Evolutionary conservation across 2,888 invertebrate genomes (phyloP).

Genomic region (Hypercompe scribonia): DNA sequence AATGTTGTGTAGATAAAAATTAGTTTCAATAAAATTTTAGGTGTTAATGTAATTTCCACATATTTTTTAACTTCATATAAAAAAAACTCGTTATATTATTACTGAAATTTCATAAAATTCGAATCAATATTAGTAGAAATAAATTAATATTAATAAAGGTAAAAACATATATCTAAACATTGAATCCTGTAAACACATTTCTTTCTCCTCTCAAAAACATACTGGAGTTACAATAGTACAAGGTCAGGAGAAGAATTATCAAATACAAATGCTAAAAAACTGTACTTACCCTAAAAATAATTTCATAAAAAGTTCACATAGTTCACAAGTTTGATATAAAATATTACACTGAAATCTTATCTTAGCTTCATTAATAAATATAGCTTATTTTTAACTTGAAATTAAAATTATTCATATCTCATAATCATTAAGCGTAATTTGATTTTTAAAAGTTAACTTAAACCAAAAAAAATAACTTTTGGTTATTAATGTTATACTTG

Average conservation of each 20-base stretch:
- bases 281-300: background rate
- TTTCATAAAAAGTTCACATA: background rate
- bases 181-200: background rate
- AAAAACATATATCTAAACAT: background rate
- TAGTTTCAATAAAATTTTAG: background rate
- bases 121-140: background rate
- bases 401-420: background rate
- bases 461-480: background rate
- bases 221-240: background rate
- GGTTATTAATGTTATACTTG: background rate
- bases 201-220: background rate
- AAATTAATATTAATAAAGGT: no score
- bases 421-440: no score
- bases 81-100: no score
- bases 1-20: conserved; percentile 24
- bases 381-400: background rate
- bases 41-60: background rate
- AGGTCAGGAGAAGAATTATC: background rate
- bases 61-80: no score
- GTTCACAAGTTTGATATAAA: background rate
- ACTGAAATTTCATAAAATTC: background rate
- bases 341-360: background rate
- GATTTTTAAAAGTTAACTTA: no score
- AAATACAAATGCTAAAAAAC: background rate
- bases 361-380: conserved; percentile 16